Percentiles rank a stretch among this genome's conserved stretches.
phyloP scores from a whole-genome alignment of 2,888 invertebrate species.

The Oxycera nigricornis region DNA sequence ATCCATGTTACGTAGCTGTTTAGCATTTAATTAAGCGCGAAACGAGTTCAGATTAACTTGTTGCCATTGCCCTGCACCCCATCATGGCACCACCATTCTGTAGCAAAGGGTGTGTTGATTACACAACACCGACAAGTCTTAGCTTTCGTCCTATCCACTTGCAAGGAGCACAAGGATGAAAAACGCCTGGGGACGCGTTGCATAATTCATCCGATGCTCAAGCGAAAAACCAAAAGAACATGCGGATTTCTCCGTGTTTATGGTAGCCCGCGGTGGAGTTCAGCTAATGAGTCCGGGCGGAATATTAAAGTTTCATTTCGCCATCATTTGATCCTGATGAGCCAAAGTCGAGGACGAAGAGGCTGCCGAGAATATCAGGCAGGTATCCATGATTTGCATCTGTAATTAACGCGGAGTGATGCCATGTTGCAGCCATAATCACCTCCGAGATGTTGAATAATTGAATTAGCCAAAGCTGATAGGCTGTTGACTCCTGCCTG shows the following conservation, averaged over 20 bases:
- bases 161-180: background rate
- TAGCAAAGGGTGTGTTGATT: background rate
- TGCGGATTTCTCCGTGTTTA: background rate
- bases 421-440: slow-evolving; percentile 13
- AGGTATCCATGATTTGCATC: slow-evolving; percentile 11
- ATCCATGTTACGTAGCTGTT: background rate
- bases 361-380: background rate
- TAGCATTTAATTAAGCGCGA: background rate
- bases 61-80: background rate
- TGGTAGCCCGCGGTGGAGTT: background rate
- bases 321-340: background rate
- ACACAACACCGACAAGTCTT: background rate
- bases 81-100: background rate
- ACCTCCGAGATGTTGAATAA: background rate
- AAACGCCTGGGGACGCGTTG: background rate
- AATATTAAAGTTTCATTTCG: background rate
- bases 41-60: slow-evolving; percentile 9
- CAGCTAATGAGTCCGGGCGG: slow-evolving; percentile 6
- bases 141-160: background rate
- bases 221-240: background rate
- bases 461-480: slow-evolving; percentile 16
- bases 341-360: background rate
- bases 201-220: background rate
- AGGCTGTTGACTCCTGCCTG: background rate
- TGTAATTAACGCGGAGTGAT: background rate